These are phyloP conservation scores for Euplagia quadripunctaria DNA, from an alignment of 2,888 invertebrate genomes.

Conservation along the genomic window DNA sequence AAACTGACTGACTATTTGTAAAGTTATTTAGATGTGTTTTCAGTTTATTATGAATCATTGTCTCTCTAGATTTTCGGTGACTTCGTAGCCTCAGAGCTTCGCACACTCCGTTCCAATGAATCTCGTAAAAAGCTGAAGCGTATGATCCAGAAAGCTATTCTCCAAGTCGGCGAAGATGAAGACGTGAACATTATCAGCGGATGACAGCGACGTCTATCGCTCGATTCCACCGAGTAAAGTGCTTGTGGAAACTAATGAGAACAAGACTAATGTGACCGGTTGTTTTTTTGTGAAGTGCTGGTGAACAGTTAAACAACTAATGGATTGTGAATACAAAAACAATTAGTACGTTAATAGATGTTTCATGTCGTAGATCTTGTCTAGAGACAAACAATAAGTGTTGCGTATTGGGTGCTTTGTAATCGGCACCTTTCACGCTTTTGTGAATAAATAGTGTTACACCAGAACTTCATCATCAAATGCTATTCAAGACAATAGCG, in stretches of 20 bases:
- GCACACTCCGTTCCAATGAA: conserved; percentile 73
- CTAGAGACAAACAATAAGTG: conserved; percentile 1
- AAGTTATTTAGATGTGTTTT: neutral
- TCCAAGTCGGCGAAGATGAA: conserved; percentile 77
- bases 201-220: conserved; percentile 57
- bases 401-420: neutral
- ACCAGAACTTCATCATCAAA: neutral
- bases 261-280: neutral
- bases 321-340: neutral
- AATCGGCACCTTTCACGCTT: neutral
- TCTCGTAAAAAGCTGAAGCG: conserved; percentile 76
- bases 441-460: neutral
- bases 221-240: conserved; percentile 51
- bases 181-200: conserved; percentile 66
- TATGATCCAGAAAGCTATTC: conserved; percentile 80
- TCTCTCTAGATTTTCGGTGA: conserved; percentile 77
- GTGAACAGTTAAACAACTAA: neutral
- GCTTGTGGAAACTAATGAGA: conserved; percentile 12
- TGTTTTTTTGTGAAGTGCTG: neutral
- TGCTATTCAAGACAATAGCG: neutral
- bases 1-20: neutral
- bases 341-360: neutral
- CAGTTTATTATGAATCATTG: neutral
- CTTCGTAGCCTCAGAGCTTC: conserved; percentile 82
- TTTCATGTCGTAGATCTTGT: neutral